Evolutionary conservation across 2,113 vertebrate genomes (phyloP).

Genomic region (crab-eating macaque (Macaca fascicularis)): T2T-MFA8v1.1 NC_088395.1:107756501-107757000

Average conservation of each 20-base stretch:
- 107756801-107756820: slow-evolving; percentile 52
- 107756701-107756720: slow-evolving; percentile 34
- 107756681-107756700: slow-evolving; percentile 49
- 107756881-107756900: background rate
- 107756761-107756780: slow-evolving; percentile 42
- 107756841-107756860: slow-evolving; percentile 34
- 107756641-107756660: slow-evolving; percentile 1
- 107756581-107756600: slow-evolving; percentile 42
- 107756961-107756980: slow-evolving; percentile 73
- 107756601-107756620: slow-evolving; percentile 36
- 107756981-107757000: slow-evolving; percentile 65
- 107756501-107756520: slow-evolving; percentile 19
- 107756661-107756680: slow-evolving; percentile 23
- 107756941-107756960: slow-evolving; percentile 68
- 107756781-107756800: slow-evolving; percentile 27
- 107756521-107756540: slow-evolving; percentile 48
- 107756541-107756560: slow-evolving; percentile 45
- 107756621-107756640: slow-evolving; percentile 41
- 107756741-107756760: slow-evolving; percentile 38
- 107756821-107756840: slow-evolving; percentile 29
- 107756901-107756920: slow-evolving; percentile 48
- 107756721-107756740: slow-evolving; percentile 46
- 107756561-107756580: slow-evolving; percentile 15
- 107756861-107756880: background rate
- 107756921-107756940: slow-evolving; percentile 60